These are phyloP conservation scores for Ciona savignyi DNA, from an alignment of 23 tunicate species.

Conservation along the genomic window DNA sequence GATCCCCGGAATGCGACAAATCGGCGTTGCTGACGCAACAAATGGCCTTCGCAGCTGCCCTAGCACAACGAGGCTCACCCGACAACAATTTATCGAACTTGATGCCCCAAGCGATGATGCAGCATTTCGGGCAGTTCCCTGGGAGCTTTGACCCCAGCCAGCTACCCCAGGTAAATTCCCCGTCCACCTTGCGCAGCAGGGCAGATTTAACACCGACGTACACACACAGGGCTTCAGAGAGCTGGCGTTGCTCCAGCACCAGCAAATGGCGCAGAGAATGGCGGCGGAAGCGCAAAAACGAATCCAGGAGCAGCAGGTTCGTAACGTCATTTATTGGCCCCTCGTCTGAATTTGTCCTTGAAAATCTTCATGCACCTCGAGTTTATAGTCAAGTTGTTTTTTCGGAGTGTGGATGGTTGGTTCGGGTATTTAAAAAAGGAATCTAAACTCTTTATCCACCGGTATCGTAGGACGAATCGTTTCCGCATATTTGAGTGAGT, in stretches of 20 bases:
- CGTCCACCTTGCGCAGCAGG: too few species aligned
- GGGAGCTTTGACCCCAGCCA: slow-evolving; percentile 55
- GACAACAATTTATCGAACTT: slow-evolving; percentile 13
- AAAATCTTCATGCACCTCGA: too few species aligned
- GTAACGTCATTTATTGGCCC: not conserved
- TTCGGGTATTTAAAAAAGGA: too few species aligned
- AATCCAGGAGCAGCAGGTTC: slow-evolving; percentile 44
- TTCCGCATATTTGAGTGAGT: too few species aligned
- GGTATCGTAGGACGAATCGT: too few species aligned
- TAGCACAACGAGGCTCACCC: slow-evolving; percentile 45
- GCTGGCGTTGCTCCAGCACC: slow-evolving; percentile 82
- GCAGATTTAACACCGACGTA: not conserved
- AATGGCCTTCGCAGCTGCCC: slow-evolving; percentile 69
- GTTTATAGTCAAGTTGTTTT: too few species aligned
- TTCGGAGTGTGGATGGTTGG: too few species aligned
- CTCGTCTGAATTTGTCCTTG: too few species aligned
- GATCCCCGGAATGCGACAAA: slow-evolving; percentile 7
- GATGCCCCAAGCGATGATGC: slow-evolving; percentile 54
- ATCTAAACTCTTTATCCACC: too few species aligned
- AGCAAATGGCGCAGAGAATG: slow-evolving; percentile 62
- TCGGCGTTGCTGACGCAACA: slow-evolving; percentile 53
- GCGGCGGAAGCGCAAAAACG: slow-evolving; percentile 82
- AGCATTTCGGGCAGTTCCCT: slow-evolving; percentile 77
- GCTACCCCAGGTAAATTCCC: slow-evolving; percentile 40
- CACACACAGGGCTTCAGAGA: slow-evolving; percentile 73